Percentiles rank a stretch among this genome's conserved stretches.
These are phyloP conservation scores for Microcebus jonahi DNA, from an alignment of 2,113 vertebrate species.

Conservation along the genomic window DNA sequence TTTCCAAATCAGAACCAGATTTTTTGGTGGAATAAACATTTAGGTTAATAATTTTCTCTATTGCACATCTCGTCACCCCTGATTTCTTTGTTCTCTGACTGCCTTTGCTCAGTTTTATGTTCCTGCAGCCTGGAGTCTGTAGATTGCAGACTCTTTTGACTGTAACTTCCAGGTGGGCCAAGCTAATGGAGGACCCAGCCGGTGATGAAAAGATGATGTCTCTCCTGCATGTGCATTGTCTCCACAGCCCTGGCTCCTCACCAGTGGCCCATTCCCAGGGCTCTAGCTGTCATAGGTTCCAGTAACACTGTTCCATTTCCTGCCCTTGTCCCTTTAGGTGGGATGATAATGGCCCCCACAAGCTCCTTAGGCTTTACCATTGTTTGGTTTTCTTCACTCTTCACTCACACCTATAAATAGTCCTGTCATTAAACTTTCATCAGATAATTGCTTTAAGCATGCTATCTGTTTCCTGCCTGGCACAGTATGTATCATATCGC, in stretches of 20 bases:
- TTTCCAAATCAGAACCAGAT: background rate
- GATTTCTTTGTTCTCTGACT: background rate
- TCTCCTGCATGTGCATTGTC: background rate
- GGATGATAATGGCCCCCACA: background rate
- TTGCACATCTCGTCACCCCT: too few relatives aligned
- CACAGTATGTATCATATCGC: background rate
- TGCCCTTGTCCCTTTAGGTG: background rate
- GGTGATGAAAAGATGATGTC: background rate
- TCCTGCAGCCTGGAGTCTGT: background rate
- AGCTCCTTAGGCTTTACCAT: background rate
- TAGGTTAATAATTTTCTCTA: background rate
- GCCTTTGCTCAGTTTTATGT: background rate
- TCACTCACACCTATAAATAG: background rate
- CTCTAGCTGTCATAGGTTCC: background rate
- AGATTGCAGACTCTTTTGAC: background rate
- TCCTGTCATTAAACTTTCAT: background rate
- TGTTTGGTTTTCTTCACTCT: background rate
- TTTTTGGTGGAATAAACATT: background rate
- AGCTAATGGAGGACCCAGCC: background rate
- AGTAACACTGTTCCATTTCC: background rate
- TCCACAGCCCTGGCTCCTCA: background rate
- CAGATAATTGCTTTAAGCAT: background rate
- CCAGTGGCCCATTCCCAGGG: background rate
- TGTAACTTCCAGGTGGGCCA: background rate
- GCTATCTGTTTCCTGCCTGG: background rate